These are phyloP conservation scores for Dromiciops gliroides DNA, from an alignment of 2,113 vertebrate species.

Conservation along the genomic window DNA sequence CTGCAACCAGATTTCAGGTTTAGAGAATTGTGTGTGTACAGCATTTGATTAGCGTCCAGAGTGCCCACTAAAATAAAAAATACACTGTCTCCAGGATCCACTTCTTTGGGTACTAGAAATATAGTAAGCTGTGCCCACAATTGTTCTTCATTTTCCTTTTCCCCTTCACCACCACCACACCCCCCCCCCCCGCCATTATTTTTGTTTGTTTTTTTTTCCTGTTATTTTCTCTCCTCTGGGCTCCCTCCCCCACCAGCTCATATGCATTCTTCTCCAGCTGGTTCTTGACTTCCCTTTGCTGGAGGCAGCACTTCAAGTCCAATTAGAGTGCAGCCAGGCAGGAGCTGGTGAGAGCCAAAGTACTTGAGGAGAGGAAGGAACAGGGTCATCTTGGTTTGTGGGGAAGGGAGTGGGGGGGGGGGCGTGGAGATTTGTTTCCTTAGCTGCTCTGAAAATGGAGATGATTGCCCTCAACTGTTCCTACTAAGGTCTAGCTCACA, in stretches of 20 bases:
- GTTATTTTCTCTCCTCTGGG: not conserved
- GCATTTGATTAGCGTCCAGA: not conserved
- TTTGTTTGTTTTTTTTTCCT: constrained; percentile 41
- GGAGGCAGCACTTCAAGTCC: constrained; percentile 72
- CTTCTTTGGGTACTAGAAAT: not conserved
- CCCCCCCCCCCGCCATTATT: constrained; percentile 40
- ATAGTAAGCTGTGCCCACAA: not conserved
- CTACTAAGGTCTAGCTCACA: not conserved
- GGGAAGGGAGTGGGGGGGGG: not conserved
- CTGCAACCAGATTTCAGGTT: not conserved
- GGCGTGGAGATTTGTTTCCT: constrained; percentile 3
- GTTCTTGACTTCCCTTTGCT: constrained; percentile 74
- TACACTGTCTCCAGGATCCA: not conserved
- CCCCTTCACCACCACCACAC: no score
- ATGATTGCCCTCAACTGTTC: not conserved
- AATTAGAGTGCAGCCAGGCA: constrained; percentile 52
- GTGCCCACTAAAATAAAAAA: constrained; percentile 31
- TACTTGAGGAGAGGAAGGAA: constrained; percentile 17
- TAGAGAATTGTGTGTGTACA: not conserved
- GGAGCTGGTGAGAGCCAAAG: constrained; percentile 40
- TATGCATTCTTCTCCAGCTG: constrained; percentile 58
- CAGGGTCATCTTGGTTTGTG: not conserved
- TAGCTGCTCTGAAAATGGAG: not conserved
- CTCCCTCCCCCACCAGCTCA: constrained; percentile 58
- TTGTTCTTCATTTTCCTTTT: constrained; percentile 33